Evolutionary conservation across 2,113 vertebrate genomes (phyloP), one percentile per base, ranked within the genome.

Genomic region (Cnemophilus loriae): DNA sequence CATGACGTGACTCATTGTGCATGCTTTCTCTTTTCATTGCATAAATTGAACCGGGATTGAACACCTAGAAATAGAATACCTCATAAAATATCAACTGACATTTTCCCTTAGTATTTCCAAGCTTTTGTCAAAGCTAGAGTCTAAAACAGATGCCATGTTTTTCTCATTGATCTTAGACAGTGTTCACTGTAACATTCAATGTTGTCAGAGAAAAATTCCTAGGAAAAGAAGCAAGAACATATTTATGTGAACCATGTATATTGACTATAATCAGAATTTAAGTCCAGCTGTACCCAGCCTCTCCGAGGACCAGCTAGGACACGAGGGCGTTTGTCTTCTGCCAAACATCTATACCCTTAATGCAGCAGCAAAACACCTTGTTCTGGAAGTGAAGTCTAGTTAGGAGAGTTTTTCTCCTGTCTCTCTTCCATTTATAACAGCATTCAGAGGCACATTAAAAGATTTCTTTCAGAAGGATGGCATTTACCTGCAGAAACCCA

Each of bases 201-300:
- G 53, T 98, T 98, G 49, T 95, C 73, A 64, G 98, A 95, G 46
- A 96, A 98, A 69, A 97, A 98, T 30, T 96, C 97, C 98, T 98
- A 92, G 71, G 65, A 80, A 96, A 96, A 87, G 7, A 81, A 63
- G 28, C 27, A 53, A 61, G 55, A 44, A 23, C 15, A 23, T 46
- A 69, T 82, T 69, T 61, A 53, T 53, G 16, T 61, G 19, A 61
- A n/a, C 8, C 1, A 44, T 1, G 1, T 32, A 21, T 16, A 5
- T 16, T 56, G 21, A 82, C 13, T 67, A 30, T 46, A 37, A 39
- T 12, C 19, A 46, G 24, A 75, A 68, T 53, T 53, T n/a, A 82
- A 75, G 18, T 56, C 27, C 42, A 50, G 27, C 12, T 1, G 0
- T n/a, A 55, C 7, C 20, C 35, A 64, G 52, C 7, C 22, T 13